Evolutionary conservation across 2,888 invertebrate genomes (phyloP).

Genomic region (Liposcelis brunnea): DNA sequence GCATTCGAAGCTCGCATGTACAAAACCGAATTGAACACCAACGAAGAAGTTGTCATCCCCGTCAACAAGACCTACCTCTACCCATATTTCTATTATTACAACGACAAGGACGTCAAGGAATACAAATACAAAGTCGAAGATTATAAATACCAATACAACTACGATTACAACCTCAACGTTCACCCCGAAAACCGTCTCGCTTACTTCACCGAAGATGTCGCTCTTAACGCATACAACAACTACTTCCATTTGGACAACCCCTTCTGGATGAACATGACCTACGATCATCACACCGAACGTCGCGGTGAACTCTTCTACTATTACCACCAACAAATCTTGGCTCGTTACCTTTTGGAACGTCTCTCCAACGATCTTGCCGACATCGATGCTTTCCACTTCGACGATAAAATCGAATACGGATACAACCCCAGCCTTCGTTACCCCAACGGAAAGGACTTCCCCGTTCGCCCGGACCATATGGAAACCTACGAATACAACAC

Average conservation of each 20-base stretch:
- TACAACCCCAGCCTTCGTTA: slow-evolving; percentile 42
- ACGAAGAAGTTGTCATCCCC: slow-evolving; percentile 9
- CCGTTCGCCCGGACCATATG: slow-evolving; percentile 34
- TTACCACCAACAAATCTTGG: slow-evolving; percentile 44
- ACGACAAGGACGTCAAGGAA: not conserved
- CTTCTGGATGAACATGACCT: slow-evolving; percentile 40
- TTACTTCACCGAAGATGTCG: slow-evolving; percentile 55
- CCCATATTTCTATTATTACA: slow-evolving; percentile 1
- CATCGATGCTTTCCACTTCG: slow-evolving; percentile 38
- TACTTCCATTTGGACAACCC: slow-evolving; percentile 43
- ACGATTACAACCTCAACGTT: slow-evolving; percentile 23
- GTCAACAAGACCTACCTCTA: slow-evolving; percentile 4
- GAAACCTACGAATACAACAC: slow-evolving; percentile 23
- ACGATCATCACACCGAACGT: slow-evolving; percentile 31
- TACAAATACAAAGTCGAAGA: not conserved
- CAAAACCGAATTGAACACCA: slow-evolving; percentile 14
- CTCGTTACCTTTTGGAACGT: slow-evolving; percentile 58
- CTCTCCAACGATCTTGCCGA: slow-evolving; percentile 50
- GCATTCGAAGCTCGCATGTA: slow-evolving; percentile 14
- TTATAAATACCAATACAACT: slow-evolving; percentile 4
- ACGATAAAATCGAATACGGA: slow-evolving; percentile 30
- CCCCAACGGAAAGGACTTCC: slow-evolving; percentile 42
- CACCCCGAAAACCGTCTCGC: slow-evolving; percentile 39
- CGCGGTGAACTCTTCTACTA: slow-evolving; percentile 46
- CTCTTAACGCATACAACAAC: slow-evolving; percentile 46